Conservation (phyloP, 1,140 invertebrate species). For the Lutraria rhynchaena region DNA sequence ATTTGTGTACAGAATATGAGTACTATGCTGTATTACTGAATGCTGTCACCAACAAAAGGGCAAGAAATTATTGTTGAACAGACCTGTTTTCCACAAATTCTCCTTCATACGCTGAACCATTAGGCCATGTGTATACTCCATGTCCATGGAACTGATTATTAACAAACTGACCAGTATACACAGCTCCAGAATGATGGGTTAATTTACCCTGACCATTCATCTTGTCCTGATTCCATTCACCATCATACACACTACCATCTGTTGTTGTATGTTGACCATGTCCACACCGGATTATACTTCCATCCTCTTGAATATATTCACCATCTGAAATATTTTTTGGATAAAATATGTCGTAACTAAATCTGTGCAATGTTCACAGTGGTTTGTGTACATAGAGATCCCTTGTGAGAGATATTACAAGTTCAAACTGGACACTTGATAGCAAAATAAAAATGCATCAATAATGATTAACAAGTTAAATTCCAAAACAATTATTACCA, state of each 20-base stretch:
- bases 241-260: conserved; percentile 79
- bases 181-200: conserved; percentile 73
- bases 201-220: conserved; percentile 80
- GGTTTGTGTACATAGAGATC: too few relatives aligned
- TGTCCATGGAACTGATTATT: conserved; percentile 81
- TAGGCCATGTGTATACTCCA: conserved; percentile 81
- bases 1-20: too few relatives aligned
- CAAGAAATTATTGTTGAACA: too few relatives aligned
- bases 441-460: too few relatives aligned
- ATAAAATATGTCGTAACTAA: too few relatives aligned
- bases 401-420: too few relatives aligned
- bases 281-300: conserved; percentile 76
- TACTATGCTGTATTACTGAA: too few relatives aligned
- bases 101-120: conserved; percentile 80
- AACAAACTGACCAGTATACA: conserved; percentile 79
- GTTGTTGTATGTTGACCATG: conserved; percentile 74
- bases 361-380: too few relatives aligned
- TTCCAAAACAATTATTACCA: conserved; percentile 65
- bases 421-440: too few relatives aligned
- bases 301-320: conserved; percentile 76
- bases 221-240: conserved; percentile 78
- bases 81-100: conserved; percentile 81
- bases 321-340: conserved; percentile 76
- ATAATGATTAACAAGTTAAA: too few relatives aligned
- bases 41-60: too few relatives aligned